Evolutionary conservation across 2,797 vertebrate species (phyloP).

Genomic region (Clarias pachynema): DNA sequence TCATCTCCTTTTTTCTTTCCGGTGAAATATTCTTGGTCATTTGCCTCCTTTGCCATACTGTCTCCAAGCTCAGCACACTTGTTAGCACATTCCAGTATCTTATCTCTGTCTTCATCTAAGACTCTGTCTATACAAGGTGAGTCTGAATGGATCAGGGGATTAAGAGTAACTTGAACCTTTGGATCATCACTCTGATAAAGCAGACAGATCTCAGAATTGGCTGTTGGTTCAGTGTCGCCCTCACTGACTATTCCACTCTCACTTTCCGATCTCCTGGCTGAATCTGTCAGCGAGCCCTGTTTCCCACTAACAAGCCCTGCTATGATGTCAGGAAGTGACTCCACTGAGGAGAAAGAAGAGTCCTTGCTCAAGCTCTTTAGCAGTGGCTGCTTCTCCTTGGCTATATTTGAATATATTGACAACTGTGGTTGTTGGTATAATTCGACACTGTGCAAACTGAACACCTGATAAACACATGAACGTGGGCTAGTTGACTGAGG

Average conservation of each 20-base stretch:
- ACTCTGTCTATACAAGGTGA: slow-evolving; percentile 46
- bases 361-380: slow-evolving; percentile 88
- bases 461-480: slow-evolving; percentile 85
- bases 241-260: slow-evolving; percentile 93
- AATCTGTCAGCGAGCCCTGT: slow-evolving; percentile 68
- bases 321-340: slow-evolving; percentile 87
- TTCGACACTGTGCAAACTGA: slow-evolving; percentile 85
- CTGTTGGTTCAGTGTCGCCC: slow-evolving; percentile 82
- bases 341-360: slow-evolving; percentile 89
- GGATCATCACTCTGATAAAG: slow-evolving; percentile 61
- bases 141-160: slow-evolving; percentile 31
- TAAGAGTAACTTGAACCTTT: slow-evolving; percentile 43
- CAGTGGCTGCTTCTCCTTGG: slow-evolving; percentile 72
- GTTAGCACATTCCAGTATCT: slow-evolving; percentile 59
- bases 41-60: slow-evolving; percentile 49
- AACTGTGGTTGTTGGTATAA: slow-evolving; percentile 76
- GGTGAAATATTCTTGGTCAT: slow-evolving; percentile 45
- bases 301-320: slow-evolving; percentile 71
- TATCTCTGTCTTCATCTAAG: slow-evolving; percentile 59
- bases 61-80: slow-evolving; percentile 51
- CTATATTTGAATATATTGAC: slow-evolving; percentile 64
- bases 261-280: slow-evolving; percentile 81
- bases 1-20: slow-evolving; percentile 63
- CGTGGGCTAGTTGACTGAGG: slow-evolving; percentile 43
- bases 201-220: slow-evolving; percentile 80